Conservation (phyloP, 2,113 vertebrate species). For the Gavia stellata region DNA sequence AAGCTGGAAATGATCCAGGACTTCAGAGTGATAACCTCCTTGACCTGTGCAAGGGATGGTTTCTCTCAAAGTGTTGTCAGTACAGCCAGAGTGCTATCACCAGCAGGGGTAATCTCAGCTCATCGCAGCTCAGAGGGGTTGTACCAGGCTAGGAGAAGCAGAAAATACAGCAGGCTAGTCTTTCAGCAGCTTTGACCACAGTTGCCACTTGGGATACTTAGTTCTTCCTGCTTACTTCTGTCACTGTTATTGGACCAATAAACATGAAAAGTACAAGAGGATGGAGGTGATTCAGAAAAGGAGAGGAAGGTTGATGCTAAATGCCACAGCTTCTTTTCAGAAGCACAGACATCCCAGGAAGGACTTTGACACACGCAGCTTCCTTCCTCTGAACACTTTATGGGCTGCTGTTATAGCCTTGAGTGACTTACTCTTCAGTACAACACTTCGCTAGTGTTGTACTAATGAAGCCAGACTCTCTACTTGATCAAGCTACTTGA, state of each 20-base stretch:
- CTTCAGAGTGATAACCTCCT: neutral
- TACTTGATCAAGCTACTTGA: neutral
- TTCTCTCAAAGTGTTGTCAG: neutral
- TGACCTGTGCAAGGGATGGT: neutral
- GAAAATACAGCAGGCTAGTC: neutral
- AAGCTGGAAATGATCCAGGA: neutral
- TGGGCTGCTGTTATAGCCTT: neutral
- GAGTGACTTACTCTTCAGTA: neutral
- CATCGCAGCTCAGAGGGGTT: neutral
- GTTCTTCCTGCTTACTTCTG: neutral
- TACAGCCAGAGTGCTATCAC: neutral
- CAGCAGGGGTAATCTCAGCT: neutral
- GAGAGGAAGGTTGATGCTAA: neutral
- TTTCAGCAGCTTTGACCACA: neutral
- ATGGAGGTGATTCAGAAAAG: neutral
- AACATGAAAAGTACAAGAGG: neutral
- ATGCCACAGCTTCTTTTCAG: neutral
- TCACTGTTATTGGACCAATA: neutral
- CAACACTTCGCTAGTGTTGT: neutral
- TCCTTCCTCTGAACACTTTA: neutral
- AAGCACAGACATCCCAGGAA: neutral
- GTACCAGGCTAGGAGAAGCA: neutral
- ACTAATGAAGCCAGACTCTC: neutral
- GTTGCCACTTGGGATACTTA: neutral
- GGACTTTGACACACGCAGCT: neutral